A percentile compares a stretch with the other conserved stretches of the same genome.
phyloP scores from a whole-genome alignment of 2,888 invertebrate genomes.

The Netelia fuscicornis region DNA sequence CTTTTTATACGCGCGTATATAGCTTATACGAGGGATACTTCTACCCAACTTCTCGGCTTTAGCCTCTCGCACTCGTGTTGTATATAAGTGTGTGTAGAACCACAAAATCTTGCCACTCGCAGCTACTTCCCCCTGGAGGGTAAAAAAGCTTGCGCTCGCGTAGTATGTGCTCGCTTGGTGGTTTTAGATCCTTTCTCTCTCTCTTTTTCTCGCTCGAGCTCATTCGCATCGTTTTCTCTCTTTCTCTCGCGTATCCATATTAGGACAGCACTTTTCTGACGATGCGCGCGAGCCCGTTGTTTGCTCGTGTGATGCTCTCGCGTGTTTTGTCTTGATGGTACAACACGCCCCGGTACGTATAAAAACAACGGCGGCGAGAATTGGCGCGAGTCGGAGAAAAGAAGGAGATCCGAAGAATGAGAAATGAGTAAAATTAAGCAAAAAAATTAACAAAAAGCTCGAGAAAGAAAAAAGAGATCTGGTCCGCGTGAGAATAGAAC shows the following conservation, averaged over 20 bases:
- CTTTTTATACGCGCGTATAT: constrained; percentile 65
- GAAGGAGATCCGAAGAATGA: constrained; percentile 29
- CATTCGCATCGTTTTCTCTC: not conserved
- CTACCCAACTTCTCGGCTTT: constrained; percentile 32
- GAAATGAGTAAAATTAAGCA: constrained; percentile 7
- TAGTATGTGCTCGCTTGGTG: constrained; percentile 5
- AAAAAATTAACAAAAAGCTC: constrained; percentile 2
- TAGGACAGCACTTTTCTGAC: not conserved
- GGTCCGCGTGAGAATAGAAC: not conserved
- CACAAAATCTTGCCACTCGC: constrained; percentile 22
- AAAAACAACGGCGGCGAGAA: constrained; percentile 20
- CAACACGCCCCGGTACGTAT: not conserved
- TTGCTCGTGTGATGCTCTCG: constrained; percentile 37
- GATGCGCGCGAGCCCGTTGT: not conserved
- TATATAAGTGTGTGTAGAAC: not conserved
- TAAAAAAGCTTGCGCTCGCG: constrained; percentile 44
- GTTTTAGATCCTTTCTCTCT: constrained; percentile 12
- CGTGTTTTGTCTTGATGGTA: constrained; percentile 7
- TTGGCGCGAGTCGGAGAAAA: constrained; percentile 22
- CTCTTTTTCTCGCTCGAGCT: constrained; percentile 8
- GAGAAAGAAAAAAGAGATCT: not conserved
- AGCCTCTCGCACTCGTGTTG: not conserved
- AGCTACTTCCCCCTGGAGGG: constrained; percentile 34
- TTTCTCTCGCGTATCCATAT: not conserved
- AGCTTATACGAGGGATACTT: not conserved